These are phyloP conservation scores for Cuniculus paca DNA, from an alignment of 2,797 vertebrate genomes.

Conservation along the genomic window DNA sequence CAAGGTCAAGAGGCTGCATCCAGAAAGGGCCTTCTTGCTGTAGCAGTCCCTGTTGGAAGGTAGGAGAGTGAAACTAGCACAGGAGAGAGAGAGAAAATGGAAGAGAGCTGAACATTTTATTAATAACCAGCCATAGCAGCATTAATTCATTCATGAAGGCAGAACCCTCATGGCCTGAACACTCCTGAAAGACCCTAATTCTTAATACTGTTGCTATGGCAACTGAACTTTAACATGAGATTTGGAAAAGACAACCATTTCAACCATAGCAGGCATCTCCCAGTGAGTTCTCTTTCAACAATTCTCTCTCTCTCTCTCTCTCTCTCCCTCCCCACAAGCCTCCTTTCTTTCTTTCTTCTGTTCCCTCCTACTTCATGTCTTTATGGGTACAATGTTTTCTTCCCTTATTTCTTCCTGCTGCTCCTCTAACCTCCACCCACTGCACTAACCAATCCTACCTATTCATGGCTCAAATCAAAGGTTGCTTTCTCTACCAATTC, in stretches of 20 bases:
- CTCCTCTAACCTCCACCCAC: not conserved
- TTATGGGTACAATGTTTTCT: not conserved
- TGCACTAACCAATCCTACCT: not conserved
- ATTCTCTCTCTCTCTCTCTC: too few species aligned
- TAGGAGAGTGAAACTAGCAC: too few species aligned
- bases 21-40: not conserved
- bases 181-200: not conserved
- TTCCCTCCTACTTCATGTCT: not conserved
- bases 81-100: not conserved
- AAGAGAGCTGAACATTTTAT: not conserved
- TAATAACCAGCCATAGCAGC: not conserved
- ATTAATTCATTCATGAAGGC: not conserved
- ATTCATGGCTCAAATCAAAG: not conserved
- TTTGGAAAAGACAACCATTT: not conserved
- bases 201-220: not conserved
- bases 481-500: not conserved
- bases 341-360: not conserved
- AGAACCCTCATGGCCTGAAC: not conserved
- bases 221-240: not conserved
- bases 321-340: too few species aligned
- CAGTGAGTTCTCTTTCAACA: not conserved
- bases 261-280: not conserved
- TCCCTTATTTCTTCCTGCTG: not conserved
- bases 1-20: too few species aligned
- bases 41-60: not conserved